Evolutionary conservation across 2,888 invertebrate species (phyloP), one percentile per base, ranked within the genome.

Genomic region (Glyphotaelius pellucidus): DNA sequence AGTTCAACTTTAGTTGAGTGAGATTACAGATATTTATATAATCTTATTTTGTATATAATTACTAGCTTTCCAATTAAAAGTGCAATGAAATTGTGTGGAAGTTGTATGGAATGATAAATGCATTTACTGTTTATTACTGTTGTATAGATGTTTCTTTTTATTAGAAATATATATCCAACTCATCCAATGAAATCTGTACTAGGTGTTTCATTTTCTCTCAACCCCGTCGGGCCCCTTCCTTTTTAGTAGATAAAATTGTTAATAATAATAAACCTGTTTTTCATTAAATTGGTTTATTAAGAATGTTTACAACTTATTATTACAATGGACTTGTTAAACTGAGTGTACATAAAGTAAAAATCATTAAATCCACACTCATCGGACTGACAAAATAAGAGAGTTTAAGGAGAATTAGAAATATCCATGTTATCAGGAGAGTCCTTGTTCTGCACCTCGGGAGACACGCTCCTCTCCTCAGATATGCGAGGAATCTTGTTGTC

Each of bases 351-450:
- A 19, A 67, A 67, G 67, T 25, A 67, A 52, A 12, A 52, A 12
- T 52, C 52, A 25, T 7, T 25, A 19, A 67, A 67, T n/a, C 25
- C n/a, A 25, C 67, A 67, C 67, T 67, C 67, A 67, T 67, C 9
- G 67, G 25, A 67, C 67, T n/a, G 67, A 67, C 52, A 67, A 67
- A 67, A n/a, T 67, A 67, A 67, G 25, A 67, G n/a, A 25, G 47
- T 67, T 95, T 96, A 98, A 91, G 98, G 98, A 92, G 98, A 98
- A 95, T 98, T 97, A 30, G 98, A 98, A 95, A 98, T 98, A 95
- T 98, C 98, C 98, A 98, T 98, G 94, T 98, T 97, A 95, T 97
- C 97, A 2, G 97, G 96, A 25, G 97, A 97, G 94, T 96, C 95
- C 93, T 97, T 97, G 88, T 95, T 95, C 25, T 95, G 94, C 7